Conservation (phyloP, 2,888 invertebrate species). For the Agrilus mali region DNA sequence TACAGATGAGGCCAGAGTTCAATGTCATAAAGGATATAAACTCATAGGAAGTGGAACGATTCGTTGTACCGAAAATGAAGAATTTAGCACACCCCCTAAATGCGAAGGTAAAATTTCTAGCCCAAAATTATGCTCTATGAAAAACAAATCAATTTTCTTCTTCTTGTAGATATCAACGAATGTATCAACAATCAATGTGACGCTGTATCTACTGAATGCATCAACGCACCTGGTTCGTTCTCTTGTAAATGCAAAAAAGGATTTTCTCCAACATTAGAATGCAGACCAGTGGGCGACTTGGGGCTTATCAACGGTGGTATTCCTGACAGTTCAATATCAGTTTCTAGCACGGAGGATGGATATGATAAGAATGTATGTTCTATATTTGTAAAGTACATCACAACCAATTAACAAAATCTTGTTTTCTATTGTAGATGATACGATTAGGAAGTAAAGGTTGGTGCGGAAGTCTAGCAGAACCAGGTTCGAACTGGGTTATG, state of each 20-base stretch:
- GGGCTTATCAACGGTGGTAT: conserved; percentile 81
- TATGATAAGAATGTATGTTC: conserved; percentile 63
- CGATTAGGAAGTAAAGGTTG: conserved; percentile 73
- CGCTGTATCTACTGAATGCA: conserved; percentile 78
- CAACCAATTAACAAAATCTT: neutral
- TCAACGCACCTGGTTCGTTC: conserved; percentile 79
- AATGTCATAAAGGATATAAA: conserved; percentile 83
- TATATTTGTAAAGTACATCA: neutral
- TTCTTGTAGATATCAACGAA: conserved; percentile 66
- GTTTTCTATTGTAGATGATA: conserved; percentile 47
- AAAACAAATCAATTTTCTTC: conserved; percentile 6
- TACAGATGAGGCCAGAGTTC: conserved; percentile 83
- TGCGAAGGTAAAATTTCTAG: conserved; percentile 51
- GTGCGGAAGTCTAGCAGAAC: conserved; percentile 79
- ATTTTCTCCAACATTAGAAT: conserved; percentile 75
- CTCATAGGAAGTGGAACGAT: conserved; percentile 73
- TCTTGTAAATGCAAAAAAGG: conserved; percentile 78
- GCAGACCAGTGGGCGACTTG: conserved; percentile 80
- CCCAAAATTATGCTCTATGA: neutral
- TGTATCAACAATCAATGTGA: conserved; percentile 84
- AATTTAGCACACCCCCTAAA: conserved; percentile 70
- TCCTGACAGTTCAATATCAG: conserved; percentile 78
- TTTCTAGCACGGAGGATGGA: conserved; percentile 70
- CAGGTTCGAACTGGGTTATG: conserved; percentile 79
- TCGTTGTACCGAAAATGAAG: conserved; percentile 72